phyloP scores from a whole-genome alignment of 2,888 invertebrate genomes.

The Drosophila prolongata region DNA sequence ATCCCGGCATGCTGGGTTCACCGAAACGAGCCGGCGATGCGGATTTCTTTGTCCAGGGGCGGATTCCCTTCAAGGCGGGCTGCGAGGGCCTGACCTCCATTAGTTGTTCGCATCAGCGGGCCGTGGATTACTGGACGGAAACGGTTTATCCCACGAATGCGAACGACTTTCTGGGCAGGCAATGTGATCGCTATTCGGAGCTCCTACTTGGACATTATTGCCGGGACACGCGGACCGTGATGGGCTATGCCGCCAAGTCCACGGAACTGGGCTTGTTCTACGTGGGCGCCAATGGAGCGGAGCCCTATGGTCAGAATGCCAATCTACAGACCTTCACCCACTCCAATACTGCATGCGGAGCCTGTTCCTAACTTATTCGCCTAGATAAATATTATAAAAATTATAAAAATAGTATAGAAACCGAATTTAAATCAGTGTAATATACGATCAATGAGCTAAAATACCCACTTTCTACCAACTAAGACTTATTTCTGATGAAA shows the following conservation, averaged over 20 bases:
- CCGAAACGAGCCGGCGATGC: slow-evolving; percentile 71
- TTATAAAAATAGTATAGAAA: neutral
- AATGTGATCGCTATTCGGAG: slow-evolving; percentile 53
- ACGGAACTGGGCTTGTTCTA: slow-evolving; percentile 37
- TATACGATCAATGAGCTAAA: too few relatives aligned
- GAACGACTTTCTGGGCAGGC: slow-evolving; percentile 52
- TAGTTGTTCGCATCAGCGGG: slow-evolving; percentile 73
- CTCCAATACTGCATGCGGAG: slow-evolving; percentile 28
- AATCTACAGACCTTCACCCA: slow-evolving; percentile 10
- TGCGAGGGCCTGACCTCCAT: slow-evolving; percentile 49
- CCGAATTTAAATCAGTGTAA: too few relatives aligned
- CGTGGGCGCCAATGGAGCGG: slow-evolving; percentile 34
- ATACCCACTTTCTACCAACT: too few relatives aligned
- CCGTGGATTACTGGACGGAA: slow-evolving; percentile 76
- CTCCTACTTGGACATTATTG: slow-evolving; percentile 16
- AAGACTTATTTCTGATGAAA: too few relatives aligned
- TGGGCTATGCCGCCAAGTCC: slow-evolving; percentile 41
- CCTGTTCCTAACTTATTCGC: slow-evolving; percentile 1
- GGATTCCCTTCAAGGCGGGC: slow-evolving; percentile 66
- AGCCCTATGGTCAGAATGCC: slow-evolving; percentile 48
- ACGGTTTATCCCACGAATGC: slow-evolving; percentile 77
- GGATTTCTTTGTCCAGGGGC: slow-evolving; percentile 80
- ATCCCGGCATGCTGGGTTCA: slow-evolving; percentile 75
- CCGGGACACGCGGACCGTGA: slow-evolving; percentile 8
- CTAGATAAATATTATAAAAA: too few relatives aligned